Evolutionary conservation across 2,797 vertebrate genomes (phyloP).

Genomic region (Micromesistius poutassou): DNA sequence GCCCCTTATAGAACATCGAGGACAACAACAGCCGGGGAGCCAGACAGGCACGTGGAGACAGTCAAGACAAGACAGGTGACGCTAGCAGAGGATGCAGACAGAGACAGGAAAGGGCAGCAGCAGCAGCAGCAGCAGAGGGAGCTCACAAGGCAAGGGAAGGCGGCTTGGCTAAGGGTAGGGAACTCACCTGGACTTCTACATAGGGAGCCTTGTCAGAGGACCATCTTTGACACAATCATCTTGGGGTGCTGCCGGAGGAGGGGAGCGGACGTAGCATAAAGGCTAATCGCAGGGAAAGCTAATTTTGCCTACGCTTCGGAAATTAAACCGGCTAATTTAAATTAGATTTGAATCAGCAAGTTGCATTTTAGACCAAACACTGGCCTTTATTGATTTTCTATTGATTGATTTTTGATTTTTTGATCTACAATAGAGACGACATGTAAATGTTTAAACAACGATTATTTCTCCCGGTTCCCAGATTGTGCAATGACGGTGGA

Average conservation of each 20-base stretch:
- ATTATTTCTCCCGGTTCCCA: background rate
- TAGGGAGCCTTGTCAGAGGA: constrained; percentile 66
- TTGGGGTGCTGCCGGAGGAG: constrained; percentile 67
- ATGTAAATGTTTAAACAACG: background rate
- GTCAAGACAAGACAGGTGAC: constrained; percentile 52
- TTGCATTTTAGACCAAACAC: background rate
- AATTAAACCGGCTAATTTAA: background rate
- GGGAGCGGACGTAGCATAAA: constrained; percentile 57
- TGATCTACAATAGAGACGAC: background rate
- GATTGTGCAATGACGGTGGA: background rate
- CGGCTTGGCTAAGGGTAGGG: constrained; percentile 60
- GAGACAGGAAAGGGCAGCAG: constrained; percentile 41
- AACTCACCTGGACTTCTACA: constrained; percentile 77
- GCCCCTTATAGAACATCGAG: constrained; percentile 19
- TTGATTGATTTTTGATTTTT: too few relatives aligned
- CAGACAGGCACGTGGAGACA: constrained; percentile 61
- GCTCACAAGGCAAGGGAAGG: constrained; percentile 50
- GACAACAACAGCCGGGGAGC: constrained; percentile 36
- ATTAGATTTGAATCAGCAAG: background rate
- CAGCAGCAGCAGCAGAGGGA: constrained; percentile 35
- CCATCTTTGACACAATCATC: constrained; percentile 73
- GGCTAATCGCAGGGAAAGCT: constrained; percentile 65
- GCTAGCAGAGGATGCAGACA: constrained; percentile 62
- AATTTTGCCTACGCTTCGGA: constrained; percentile 34
- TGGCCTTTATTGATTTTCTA: background rate